A percentile compares a stretch with the other conserved stretches of the same genome.
These are phyloP conservation scores for Anolis carolinensis DNA, from an alignment of 2,113 vertebrate species.

Conservation along the genomic window DNA sequence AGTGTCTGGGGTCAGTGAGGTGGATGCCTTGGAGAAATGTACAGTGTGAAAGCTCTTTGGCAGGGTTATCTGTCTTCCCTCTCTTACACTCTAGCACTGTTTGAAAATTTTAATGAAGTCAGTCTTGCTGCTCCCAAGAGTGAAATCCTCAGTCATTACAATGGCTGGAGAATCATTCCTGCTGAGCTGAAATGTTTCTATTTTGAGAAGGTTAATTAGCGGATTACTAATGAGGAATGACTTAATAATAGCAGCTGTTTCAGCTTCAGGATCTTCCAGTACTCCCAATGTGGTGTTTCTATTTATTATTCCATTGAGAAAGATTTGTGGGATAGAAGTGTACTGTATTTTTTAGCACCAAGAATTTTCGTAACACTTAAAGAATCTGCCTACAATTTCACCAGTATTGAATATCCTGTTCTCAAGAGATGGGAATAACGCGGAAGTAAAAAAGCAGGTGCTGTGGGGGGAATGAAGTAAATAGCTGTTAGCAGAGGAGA, in stretches of 20 bases:
- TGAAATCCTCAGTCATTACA: fast-evolving
- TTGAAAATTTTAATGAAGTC: neutral
- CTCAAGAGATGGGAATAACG: neutral
- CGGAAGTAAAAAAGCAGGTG: neutral
- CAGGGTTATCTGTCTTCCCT: neutral
- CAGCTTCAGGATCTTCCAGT: slow-evolving; percentile 23
- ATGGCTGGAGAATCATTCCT: slow-evolving; percentile 18
- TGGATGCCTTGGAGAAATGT: neutral
- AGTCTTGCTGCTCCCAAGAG: neutral
- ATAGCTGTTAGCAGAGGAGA: neutral
- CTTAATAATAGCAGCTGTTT: slow-evolving; percentile 18
- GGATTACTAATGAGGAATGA: slow-evolving; percentile 23
- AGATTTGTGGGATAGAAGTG: neutral
- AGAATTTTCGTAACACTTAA: neutral
- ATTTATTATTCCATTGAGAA: slow-evolving; percentile 5
- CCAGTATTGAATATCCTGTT: neutral
- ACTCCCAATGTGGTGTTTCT: neutral
- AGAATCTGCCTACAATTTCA: neutral
- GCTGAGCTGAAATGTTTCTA: slow-evolving; percentile 21
- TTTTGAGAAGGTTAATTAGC: slow-evolving; percentile 34
- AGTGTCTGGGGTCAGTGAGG: neutral
- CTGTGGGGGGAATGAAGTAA: neutral
- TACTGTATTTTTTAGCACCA: slow-evolving; percentile 3
- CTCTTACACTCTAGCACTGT: neutral
- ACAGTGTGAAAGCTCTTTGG: neutral